phyloP scores from a whole-genome alignment of 2,888 invertebrate genomes.

The Allophyes oxyacanthae region DNA sequence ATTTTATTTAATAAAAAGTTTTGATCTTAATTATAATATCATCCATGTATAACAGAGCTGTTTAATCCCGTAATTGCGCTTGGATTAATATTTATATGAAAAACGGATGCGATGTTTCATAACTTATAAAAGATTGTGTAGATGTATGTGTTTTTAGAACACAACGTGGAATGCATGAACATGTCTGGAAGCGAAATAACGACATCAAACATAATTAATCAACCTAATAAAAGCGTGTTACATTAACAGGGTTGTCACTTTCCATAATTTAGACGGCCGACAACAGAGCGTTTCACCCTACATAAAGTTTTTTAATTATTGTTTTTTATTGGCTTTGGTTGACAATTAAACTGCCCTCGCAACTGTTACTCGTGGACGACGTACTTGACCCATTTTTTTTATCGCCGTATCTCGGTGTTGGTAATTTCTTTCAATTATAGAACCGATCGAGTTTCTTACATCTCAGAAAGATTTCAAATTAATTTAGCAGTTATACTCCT shows the following conservation, averaged over 20 bases:
- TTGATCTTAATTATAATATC: slow-evolving; percentile 2
- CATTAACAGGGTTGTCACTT: not conserved
- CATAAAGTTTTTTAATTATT: slow-evolving; percentile 45
- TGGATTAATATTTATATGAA: too few relatives aligned
- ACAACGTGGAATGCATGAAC: too few relatives aligned
- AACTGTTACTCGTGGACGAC: slow-evolving; percentile 13
- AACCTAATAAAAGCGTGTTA: slow-evolving; percentile 2
- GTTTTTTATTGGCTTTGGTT: slow-evolving; percentile 44
- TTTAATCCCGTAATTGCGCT: too few relatives aligned
- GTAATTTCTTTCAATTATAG: slow-evolving; percentile 10
- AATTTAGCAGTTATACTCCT: too few relatives aligned
- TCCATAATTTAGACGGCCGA: not conserved
- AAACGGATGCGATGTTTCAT: too few relatives aligned
- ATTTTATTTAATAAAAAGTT: slow-evolving; percentile 20
- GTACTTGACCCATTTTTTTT: slow-evolving; percentile 53
- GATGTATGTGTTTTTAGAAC: too few relatives aligned
- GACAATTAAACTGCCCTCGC: slow-evolving; percentile 34
- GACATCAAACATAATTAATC: too few relatives aligned
- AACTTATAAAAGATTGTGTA: too few relatives aligned
- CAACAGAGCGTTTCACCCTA: slow-evolving; percentile 5
- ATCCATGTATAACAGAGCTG: too few relatives aligned
- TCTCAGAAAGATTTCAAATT: not conserved
- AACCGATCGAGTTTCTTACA: slow-evolving; percentile 5
- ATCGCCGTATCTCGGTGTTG: slow-evolving; percentile 29
- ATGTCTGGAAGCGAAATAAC: too few relatives aligned